Evolutionary conservation across 2,113 vertebrate species (phyloP).

Genomic region (Toxotes chatareus): DNA sequence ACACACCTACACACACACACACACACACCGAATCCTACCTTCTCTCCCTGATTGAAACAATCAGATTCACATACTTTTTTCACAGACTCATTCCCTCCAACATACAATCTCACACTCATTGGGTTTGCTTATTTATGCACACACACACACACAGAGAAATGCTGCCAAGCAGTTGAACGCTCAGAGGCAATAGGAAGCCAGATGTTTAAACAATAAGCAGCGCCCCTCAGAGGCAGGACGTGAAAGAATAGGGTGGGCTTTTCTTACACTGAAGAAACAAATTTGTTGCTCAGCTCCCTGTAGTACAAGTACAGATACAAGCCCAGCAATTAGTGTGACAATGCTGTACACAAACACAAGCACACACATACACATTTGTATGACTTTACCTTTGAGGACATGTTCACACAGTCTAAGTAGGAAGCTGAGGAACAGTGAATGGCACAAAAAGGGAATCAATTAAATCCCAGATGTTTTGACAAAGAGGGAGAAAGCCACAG

Average conservation of each 20-base stretch:
- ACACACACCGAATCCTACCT: neutral
- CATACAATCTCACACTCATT: neutral
- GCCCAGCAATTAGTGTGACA: conserved; percentile 69
- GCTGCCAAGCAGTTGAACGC: conserved; percentile 36
- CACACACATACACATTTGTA: conserved; percentile 12
- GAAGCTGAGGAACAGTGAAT: conserved; percentile 52
- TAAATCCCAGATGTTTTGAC: conserved; percentile 71
- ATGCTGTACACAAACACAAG: neutral
- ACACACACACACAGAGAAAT: conserved; percentile 11
- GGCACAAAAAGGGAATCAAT: conserved; percentile 45
- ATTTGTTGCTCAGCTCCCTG: conserved; percentile 31
- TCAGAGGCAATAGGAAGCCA: conserved; percentile 53
- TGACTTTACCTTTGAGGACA: conserved; percentile 50
- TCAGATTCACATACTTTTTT: neutral
- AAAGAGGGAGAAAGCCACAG: conserved; percentile 39
- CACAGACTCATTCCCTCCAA: neutral
- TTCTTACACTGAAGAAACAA: conserved; percentile 27
- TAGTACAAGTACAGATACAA: conserved; percentile 26
- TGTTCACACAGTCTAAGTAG: conserved; percentile 37
- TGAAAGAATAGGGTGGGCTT: conserved; percentile 26
- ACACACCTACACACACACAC: no score
- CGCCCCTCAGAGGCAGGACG: conserved; percentile 56
- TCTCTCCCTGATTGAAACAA: conserved; percentile 12
- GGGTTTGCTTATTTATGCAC: neutral
- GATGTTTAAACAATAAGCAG: conserved; percentile 73